Evolutionary conservation across 2,888 invertebrate genomes (phyloP), one percentile per base, ranked within the genome.

Genomic region (Chaitophorus viminalis): DNA sequence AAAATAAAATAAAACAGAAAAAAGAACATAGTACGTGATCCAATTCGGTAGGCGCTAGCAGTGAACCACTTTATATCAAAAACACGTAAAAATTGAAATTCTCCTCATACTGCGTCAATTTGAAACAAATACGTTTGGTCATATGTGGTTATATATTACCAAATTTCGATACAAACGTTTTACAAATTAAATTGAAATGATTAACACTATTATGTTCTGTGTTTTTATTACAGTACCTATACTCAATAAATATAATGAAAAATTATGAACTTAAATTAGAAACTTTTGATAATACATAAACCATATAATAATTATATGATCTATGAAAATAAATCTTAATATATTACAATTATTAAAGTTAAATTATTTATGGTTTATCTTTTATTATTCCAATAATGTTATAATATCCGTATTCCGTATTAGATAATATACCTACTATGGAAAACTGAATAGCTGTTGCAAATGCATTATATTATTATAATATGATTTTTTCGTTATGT

Each of bases 31-130:
- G 33, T 72, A 82, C 82, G 72, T 82, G 72, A 82, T 72, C 72
- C 72, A 82, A 72, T 82, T 82, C n/a, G 14, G 29, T 72, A 72
- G 46, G 68, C 11, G 11, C 39, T 39, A 39, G 8, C 29, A n/a
- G 31, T 46, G 52, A 29, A n/a, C 29, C 31, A 52, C 52, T 82
- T 82, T n/a, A 33, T 82, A 82, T 36, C 36, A 14, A 72, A 54
- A 72, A 74, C 82, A 82, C 72, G 54, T 72, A 74, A 74, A 52
- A 52, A 72, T 54, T 4, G 52, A 54, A 82, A 82, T 82, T 82
- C 39, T 82, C 14, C 31, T 17, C 31, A 17, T 70, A 52, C 14
- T 70, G 46, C 70, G 46, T 70, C 46, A 25, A 70, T 46, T 82
- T 25, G 46, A 70, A 68, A 70, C 31, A 46, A 8, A 79, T 65